Base-by-base conservation (phyloP, 2,888 invertebrate species). In the Coenonympha glycerion region DNA sequence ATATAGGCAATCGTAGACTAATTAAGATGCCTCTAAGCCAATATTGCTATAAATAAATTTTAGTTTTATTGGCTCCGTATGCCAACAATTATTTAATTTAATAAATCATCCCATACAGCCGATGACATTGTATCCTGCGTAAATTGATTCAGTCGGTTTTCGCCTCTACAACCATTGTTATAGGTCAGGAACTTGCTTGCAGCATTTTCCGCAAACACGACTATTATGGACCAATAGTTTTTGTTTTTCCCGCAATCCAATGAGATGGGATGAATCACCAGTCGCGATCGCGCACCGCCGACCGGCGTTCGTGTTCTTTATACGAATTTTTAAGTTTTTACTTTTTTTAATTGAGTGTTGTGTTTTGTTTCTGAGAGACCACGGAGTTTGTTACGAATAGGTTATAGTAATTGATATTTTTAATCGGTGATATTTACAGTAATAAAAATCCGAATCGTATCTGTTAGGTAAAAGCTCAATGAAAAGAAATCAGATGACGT, bases 221-320 rank as follows among this genome's bases (percentile, higher is more conserved):
- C 40, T 30, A 18, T n/a, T 41, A 21, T 50, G 55, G 44, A 44
- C 44, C 47, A 40, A 53, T 56, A 56, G 52, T 53, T 61, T 60
- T 60, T 62, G 60, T 56, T 61, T 63, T 61, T 62, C 56, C 68
- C 73, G 68, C 66, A 63, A 63, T 65, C 59, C 59, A 56, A 56
- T 55, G 66, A 66, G 67, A 73, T 71, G 71, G 72, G 79, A 82
- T 83, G 84, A 84, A 76, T 83, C 84, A 83, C 68, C 78, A 83
- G 82, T 83, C 73, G 67, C 68, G 60, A 62, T 68, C 66, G 70
- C 71, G 71, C 73, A 72, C 68, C 58, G 61, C 48, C 68, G 68
- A 60, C 63, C 63, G 62, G 63, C 67, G 64, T 66, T 61, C 62
- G 52, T 39, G 66, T 65, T 53, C 62, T 54, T n/a, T 65, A 65